Evolutionary conservation across 2,888 invertebrate species (phyloP), one percentile per base, ranked within the genome.

Genomic region (Orthosia gracilis): DNA sequence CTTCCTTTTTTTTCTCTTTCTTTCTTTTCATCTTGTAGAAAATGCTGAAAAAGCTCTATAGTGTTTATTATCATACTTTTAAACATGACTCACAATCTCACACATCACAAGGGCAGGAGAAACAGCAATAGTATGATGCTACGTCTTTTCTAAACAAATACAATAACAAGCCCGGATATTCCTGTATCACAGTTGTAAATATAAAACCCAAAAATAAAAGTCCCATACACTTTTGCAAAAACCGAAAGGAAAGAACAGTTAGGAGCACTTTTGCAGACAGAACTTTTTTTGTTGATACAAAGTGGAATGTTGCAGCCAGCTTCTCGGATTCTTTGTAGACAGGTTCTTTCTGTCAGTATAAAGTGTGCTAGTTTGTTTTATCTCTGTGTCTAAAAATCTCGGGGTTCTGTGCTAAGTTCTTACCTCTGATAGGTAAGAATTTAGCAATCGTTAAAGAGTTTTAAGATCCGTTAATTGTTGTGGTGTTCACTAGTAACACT

Each of bases 281-380:
- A 80, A 76, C 75, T 70, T 80, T 79, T 78, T 79, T 79, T 66
- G 69, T 73, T 79, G 31, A 45, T 67, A 67, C 65, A 79, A 76
- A 80, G 76, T 80, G 76, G 66, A 69, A 69, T 80, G 80, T 67
- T 64, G 62, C 70, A 66, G 66, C 58, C 69, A 75, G 31, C 58
- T 69, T 76, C 58, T 63, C 13, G 63, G 58, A 63, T 66, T 79
- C 65, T 76, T 76, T 76, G 62, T 52, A 70, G 76, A 55, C 26
- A 66, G 49, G 7, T 58, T 59, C 40, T 67, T 79, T 62, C 69
- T 70, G 50, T 52, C 17, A 54, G 47, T 26, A 31, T 45, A 69
- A 66, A 75, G 23, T 62, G 57, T 45, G 40, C 57, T 66, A 50
- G 65, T 67, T 69, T 50, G n/a, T 80, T 66, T 74, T 65, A 62